Evolutionary conservation across 2,888 invertebrate genomes (phyloP).

Genomic region (Caenorhabditis macrosperma): DNA sequence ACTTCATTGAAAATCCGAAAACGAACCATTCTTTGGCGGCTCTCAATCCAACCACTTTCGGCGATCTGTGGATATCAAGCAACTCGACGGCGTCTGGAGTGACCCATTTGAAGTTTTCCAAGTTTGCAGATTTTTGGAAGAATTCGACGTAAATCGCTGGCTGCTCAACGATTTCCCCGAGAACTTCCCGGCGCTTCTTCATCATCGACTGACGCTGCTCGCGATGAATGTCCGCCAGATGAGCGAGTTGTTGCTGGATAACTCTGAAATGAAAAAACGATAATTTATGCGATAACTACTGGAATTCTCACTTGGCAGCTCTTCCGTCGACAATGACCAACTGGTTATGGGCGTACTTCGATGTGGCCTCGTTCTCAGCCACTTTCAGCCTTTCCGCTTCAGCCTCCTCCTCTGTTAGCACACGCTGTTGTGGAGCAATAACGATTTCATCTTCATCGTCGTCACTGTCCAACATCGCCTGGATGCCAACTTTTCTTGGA

Average conservation of each 20-base stretch:
- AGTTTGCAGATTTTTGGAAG: constrained; percentile 42
- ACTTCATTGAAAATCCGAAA: not conserved
- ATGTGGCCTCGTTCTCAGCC: constrained; percentile 48
- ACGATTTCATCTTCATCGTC: constrained; percentile 37
- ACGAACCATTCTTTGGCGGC: constrained; percentile 55
- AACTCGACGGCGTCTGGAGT: constrained; percentile 34
- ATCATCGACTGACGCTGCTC: constrained; percentile 51
- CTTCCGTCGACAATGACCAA: constrained; percentile 61
- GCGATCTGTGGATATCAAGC: constrained; percentile 33
- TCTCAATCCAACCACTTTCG: constrained; percentile 46
- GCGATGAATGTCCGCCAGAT: constrained; percentile 33
- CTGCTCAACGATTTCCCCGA: constrained; percentile 19
- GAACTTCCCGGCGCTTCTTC: constrained; percentile 25
- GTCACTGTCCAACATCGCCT: not conserved
- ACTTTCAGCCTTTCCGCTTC: constrained; percentile 10
- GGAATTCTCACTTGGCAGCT: constrained; percentile 59
- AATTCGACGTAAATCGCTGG: constrained; percentile 46
- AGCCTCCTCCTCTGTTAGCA: constrained; percentile 5
- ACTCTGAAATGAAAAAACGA: constrained; percentile 30
- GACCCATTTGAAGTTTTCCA: constrained; percentile 51
- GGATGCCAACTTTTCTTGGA: constrained; percentile 1
- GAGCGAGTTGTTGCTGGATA: constrained; percentile 40
- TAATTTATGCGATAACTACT: not conserved
- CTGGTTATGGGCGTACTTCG: constrained; percentile 61
- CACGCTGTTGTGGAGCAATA: not conserved